Evolutionary conservation across 2,113 vertebrate genomes (phyloP).

Genomic region (Austrofundulus limnaeus): DNA sequence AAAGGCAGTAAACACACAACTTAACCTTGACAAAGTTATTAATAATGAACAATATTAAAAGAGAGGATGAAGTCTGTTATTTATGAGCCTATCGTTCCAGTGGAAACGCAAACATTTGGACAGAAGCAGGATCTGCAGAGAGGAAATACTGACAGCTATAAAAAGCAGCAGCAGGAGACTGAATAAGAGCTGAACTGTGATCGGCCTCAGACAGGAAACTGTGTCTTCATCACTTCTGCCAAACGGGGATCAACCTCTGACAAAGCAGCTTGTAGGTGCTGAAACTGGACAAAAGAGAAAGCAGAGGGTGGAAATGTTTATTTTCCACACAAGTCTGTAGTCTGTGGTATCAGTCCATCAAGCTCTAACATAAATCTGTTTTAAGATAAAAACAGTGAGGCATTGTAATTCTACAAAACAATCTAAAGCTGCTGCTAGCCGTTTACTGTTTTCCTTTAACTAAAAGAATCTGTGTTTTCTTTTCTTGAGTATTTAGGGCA

Average conservation of each 20-base stretch:
- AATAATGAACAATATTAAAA: neutral
- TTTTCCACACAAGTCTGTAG: constrained; percentile 53
- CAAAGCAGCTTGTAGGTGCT: constrained; percentile 83
- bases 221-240: constrained; percentile 80
- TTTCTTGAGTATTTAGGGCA: too few species aligned
- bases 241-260: constrained; percentile 82
- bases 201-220: constrained; percentile 76
- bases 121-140: constrained; percentile 25
- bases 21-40: neutral
- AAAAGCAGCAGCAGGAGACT: constrained; percentile 40
- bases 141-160: constrained; percentile 41
- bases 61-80: neutral
- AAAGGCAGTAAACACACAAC: constrained; percentile 6
- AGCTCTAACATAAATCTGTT: constrained; percentile 20
- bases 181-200: constrained; percentile 33
- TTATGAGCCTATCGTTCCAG: constrained; percentile 15
- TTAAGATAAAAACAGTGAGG: neutral
- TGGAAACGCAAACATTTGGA: constrained; percentile 56
- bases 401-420: neutral
- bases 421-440: neutral
- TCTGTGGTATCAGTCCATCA: constrained; percentile 3
- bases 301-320: constrained; percentile 52
- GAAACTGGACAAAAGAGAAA: constrained; percentile 78
- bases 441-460: too few species aligned
- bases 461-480: too few species aligned